Base-by-base conservation (phyloP, 2,888 invertebrate genomes). In the Pseudococcus viburni region DNA sequence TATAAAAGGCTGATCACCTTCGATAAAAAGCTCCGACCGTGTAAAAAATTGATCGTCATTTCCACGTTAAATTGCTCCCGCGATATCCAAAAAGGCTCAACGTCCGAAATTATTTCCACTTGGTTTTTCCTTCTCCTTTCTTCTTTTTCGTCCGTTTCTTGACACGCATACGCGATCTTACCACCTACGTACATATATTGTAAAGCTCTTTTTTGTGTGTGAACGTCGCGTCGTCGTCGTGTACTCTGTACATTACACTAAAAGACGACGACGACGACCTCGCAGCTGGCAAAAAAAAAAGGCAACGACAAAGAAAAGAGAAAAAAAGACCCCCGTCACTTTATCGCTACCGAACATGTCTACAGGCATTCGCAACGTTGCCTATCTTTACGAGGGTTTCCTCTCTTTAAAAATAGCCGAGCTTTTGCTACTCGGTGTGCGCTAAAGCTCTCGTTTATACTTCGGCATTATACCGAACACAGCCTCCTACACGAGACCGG, bases 11-110 rank as follows among this genome's bases (percentile, higher is more conserved):
- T 73, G 68, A 73, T 73, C 68, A 73, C 68, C 68, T 73, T 26
- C 68, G 68, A 73, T 73, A 73, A 73, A 73, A 73, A 73, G 68
- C 68, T 73, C 68, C 68, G 68, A 73, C 68, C 68, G 68, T 73
- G 68, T 73, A 73, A 73, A 73, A 73, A 73, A 73, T 73, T 73
- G 68, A 73, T 73, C 68, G 68, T 73, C 68, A 73, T 73, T 73
- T 73, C 68, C 68, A 73, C 68, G 68, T 73, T 73, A 73, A 73
- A 73, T 73, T 73, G 68, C 68, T 73, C 15, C 68, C 33, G 68
- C 68, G 68, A 73, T 73, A 73, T 73, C 68, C 68, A 73, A 73
- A 73, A 73, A 73, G 68, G 68, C 68, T 73, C 68, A 33, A 73
- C 68, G 68, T 73, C 68, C 68, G 68, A 73, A 73, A 73, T 73